Conservation (phyloP, 2,113 vertebrate species). For the Campylomormyrus tamandua region DNA sequence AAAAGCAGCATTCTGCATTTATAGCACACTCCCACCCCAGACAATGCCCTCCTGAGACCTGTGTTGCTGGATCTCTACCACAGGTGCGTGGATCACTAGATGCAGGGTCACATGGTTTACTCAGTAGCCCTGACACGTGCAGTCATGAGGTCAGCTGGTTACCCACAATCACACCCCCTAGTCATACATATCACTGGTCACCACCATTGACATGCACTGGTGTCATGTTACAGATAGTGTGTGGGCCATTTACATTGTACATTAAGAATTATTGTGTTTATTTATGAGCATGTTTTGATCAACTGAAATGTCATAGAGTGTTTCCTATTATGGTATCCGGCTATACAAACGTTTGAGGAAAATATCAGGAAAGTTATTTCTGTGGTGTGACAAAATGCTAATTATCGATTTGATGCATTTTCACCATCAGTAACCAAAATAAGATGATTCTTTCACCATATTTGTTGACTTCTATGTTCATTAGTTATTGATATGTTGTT, state of each 20-base stretch:
- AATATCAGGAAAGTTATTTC: background rate
- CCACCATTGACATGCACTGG: background rate
- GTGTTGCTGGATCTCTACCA: background rate
- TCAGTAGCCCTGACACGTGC: background rate
- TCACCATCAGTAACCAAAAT: background rate
- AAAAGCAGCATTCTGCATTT: background rate
- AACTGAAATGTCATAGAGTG: background rate
- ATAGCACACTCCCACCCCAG: background rate
- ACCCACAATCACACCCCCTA: background rate
- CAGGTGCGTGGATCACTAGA: background rate
- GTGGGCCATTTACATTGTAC: background rate
- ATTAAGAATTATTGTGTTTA: background rate
- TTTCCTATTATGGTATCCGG: background rate
- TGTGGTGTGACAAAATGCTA: background rate
- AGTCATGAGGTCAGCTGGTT: background rate
- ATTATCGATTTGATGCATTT: background rate
- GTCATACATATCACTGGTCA: background rate
- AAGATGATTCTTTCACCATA: background rate
- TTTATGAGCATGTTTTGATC: background rate
- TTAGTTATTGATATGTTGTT: background rate
- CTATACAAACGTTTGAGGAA: background rate
- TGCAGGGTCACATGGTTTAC: background rate
- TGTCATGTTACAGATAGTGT: background rate
- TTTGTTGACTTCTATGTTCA: background rate
- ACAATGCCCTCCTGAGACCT: background rate